Evolutionary conservation across 92 coral and sea anemone genomes (phyloP), one percentile per base, ranked within the genome.

Genomic region (Palythoa heliodiscus): DNA sequence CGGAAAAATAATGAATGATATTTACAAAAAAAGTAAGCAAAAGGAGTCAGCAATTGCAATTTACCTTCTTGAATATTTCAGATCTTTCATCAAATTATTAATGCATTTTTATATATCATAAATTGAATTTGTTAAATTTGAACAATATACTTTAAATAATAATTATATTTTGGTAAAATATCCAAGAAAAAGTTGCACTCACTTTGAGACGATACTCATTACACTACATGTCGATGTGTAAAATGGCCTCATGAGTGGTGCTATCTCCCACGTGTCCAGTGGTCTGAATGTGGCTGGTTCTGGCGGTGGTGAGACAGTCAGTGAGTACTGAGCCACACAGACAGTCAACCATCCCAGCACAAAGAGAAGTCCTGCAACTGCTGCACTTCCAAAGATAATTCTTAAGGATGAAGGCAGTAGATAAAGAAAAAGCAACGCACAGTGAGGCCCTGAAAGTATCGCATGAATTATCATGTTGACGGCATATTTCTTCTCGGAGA

Each of bases 271-370:
- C 73, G 73, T 82, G 52, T 94, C 93, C 48, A 89, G 90, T 17
- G 98, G 77, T 67, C 95, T 87, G 77, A 92, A 96, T n/a, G 89
- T 84, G 1, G 98, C 98, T 40, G 94, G 92, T 81, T 96, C 98
- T 12, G 98, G 90, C 4, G 98, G 95, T 22, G 98, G 91, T 37
- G 87, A 57, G 20, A 95, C 89, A 17, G 90, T 92, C 48, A 96
- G 83, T 35, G 98, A 96, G 73, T 92, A 90, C 82, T 93, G 95
- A 17, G 96, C 92, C 75, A 91, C 87, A 83, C 98, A 96, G 10
- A 96, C 92, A 11, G 92, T 90, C 58, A 91, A 75, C 98, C 98
- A 96, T 14, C 98, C 98, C 14, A 94, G 87, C 47, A 76, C 81
- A 60, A 68, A 91, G 71, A 96, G 67, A 7, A 91, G 79, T 2